Evolutionary conservation across 2,888 invertebrate genomes (phyloP).

Genomic region (Drosophila planitibia): DNA sequence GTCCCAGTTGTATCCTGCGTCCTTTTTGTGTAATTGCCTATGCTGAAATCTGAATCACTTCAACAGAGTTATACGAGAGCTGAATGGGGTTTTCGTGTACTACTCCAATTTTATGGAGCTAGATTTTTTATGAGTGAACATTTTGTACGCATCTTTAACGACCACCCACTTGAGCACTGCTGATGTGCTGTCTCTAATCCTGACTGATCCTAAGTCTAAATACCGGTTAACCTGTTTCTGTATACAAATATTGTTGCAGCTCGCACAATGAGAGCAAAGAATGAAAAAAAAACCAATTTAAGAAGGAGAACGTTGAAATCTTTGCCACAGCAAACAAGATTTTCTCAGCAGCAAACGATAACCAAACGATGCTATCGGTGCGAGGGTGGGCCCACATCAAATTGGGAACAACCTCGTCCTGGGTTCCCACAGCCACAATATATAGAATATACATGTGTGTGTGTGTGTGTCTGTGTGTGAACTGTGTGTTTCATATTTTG

Average conservation of each 20-base stretch:
- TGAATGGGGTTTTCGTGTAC: constrained; percentile 37
- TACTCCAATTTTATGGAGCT: constrained; percentile 12
- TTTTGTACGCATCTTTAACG: constrained; percentile 5
- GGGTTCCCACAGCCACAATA: constrained; percentile 61
- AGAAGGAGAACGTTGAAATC: constrained; percentile 18
- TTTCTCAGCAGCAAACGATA: constrained; percentile 66
- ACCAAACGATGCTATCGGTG: constrained; percentile 66
- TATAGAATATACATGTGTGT: constrained; percentile 1
- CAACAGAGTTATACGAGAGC: constrained; percentile 52
- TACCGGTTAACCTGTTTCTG: constrained; percentile 71
- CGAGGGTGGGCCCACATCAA: constrained; percentile 78
- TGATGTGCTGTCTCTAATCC: constrained; percentile 50
- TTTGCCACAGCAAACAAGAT: constrained; percentile 72
- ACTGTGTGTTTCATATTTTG: constrained; percentile 68
- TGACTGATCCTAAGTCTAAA: constrained; percentile 69
- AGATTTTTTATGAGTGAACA: background rate
- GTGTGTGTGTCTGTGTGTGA: constrained; percentile 15
- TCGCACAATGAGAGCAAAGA: constrained; percentile 22
- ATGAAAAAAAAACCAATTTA: constrained; percentile 7
- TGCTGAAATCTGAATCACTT: constrained; percentile 20
- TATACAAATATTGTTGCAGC: constrained; percentile 58
- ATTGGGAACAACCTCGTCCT: constrained; percentile 62
- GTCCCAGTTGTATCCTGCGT: constrained; percentile 2
- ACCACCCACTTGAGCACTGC: constrained; percentile 65
- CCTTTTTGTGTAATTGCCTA: constrained; percentile 42